Evolutionary conservation across 1,140 invertebrate genomes (phyloP), one percentile per base, ranked within the genome.

Genomic region (Brachionus rotundiformis): DNA sequence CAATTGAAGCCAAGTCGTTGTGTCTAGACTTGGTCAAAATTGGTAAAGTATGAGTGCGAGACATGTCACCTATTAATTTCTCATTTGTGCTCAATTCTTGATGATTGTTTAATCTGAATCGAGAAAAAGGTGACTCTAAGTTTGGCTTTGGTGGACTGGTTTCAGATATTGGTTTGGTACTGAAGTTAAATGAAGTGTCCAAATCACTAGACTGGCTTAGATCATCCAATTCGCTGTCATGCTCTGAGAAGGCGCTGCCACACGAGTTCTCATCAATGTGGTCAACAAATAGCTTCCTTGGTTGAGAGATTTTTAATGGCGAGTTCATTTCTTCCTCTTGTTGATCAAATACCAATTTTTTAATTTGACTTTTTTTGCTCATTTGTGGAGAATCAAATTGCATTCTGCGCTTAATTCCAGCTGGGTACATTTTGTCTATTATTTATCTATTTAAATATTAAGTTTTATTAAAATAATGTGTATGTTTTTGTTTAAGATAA

Each of bases 1-100:
- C 41, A 54, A 76, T 76, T 0, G 73, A 76, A 76, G 73, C 73
- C 39, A 76, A 54, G 23, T 76, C 73, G 13, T 31, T 76, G 27
- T 76, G 73, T 44, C 27, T 7, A 10, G 41, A 47, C 19, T 76
- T 76, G 7, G 19, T 2, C 7, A 76, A 11, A 54, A 54, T 76
- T 76, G 73, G 73, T 0, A 76, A 10, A 19, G n/a, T 31, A 54
- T 76, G 73, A 4, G n/a, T 7, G 11, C 73, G 33, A 1, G 41
- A 47, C 73, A 76, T 76, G 16, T 76, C 73, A 13, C 73, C 73
- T 31, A 76, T 76, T 29, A 76, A 31, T 47, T 41, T 39, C 2
- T 25, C 36, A 25, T 39, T 29, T 39, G 4, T 11, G 11, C 1
- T 31, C 31, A 8, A 25, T 16, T 76, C 39, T 16, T 76, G n/a